These are phyloP conservation scores for Hydropsyche betteni DNA, from an alignment of 2,888 invertebrate species.

Conservation along the genomic window DNA sequence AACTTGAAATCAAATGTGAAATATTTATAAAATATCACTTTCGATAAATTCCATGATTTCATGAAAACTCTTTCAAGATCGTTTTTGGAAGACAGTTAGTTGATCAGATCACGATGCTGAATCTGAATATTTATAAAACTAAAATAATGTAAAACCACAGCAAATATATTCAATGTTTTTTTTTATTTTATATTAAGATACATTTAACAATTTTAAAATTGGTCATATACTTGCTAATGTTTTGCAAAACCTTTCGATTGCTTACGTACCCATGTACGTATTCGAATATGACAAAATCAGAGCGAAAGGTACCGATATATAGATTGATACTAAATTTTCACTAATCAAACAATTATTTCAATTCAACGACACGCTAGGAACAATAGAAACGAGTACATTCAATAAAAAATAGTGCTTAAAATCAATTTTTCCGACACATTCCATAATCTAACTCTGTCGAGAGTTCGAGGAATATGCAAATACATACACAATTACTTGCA, in stretches of 20 bases:
- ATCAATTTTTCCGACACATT: too few relatives aligned
- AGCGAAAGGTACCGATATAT: constrained; percentile 10
- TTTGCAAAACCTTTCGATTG: not conserved
- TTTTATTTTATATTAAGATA: not conserved
- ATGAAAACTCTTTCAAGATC: too few relatives aligned
- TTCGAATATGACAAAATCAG: constrained; percentile 1
- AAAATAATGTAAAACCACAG: not conserved
- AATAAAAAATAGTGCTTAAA: not conserved
- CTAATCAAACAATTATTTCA: not conserved
- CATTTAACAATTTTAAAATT: constrained; percentile 9
- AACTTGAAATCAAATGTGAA: too few relatives aligned
- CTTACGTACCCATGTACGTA: not conserved
- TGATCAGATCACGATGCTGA: too few relatives aligned
- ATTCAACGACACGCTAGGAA: constrained; percentile 24
- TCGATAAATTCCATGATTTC: too few relatives aligned
- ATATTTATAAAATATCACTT: too few relatives aligned
- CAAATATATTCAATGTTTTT: not conserved
- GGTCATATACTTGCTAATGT: constrained; percentile 8
- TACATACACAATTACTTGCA: too few relatives aligned
- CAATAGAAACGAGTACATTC: constrained; percentile 23
- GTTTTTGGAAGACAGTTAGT: too few relatives aligned
- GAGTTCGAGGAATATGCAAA: too few relatives aligned
- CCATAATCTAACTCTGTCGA: too few relatives aligned
- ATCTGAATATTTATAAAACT: not conserved
- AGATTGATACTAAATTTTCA: constrained; percentile 1